Evolutionary conservation across 2,888 invertebrate species (phyloP).

Genomic region (Colletes collaris): DNA sequence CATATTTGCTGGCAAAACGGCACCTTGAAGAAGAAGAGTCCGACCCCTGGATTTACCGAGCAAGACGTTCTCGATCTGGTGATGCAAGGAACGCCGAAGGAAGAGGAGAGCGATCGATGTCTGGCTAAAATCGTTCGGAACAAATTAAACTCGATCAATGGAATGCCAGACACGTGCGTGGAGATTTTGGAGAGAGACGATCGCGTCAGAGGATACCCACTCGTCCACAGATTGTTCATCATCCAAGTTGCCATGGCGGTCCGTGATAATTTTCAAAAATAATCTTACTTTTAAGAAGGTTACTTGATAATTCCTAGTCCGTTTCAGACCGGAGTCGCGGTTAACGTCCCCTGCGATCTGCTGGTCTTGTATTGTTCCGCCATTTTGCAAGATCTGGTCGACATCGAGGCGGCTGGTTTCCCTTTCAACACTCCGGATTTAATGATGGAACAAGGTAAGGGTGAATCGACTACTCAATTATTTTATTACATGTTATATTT

Average conservation of each 20-base stretch:
- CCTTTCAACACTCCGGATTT: constrained; percentile 75
- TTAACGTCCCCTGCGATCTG: constrained; percentile 47
- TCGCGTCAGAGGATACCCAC: constrained; percentile 78
- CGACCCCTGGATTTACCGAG: constrained; percentile 30
- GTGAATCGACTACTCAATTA: not conserved
- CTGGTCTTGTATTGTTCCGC: constrained; percentile 70
- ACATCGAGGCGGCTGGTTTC: constrained; percentile 72
- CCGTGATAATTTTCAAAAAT: constrained; percentile 30
- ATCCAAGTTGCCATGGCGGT: constrained; percentile 76
- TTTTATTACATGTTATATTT: not conserved
- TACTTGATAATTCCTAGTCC: too few species aligned
- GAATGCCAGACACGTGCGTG: constrained; percentile 65
- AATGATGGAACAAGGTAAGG: constrained; percentile 80
- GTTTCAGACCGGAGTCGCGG: constrained; percentile 66
- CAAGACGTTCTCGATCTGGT: constrained; percentile 47
- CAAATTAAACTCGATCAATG: constrained; percentile 46
- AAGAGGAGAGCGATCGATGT: constrained; percentile 73
- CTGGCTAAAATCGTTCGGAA: constrained; percentile 60
- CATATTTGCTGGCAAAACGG: constrained; percentile 70
- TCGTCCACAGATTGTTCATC: constrained; percentile 81
- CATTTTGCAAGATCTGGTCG: constrained; percentile 76
- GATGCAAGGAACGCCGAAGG: constrained; percentile 72
- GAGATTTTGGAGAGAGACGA: constrained; percentile 70
- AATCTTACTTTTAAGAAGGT: too few species aligned
- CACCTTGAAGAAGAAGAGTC: constrained; percentile 57